phyloP scores from a whole-genome alignment of 2,113 vertebrate genomes.

The Calyptomena viridis region DNA sequence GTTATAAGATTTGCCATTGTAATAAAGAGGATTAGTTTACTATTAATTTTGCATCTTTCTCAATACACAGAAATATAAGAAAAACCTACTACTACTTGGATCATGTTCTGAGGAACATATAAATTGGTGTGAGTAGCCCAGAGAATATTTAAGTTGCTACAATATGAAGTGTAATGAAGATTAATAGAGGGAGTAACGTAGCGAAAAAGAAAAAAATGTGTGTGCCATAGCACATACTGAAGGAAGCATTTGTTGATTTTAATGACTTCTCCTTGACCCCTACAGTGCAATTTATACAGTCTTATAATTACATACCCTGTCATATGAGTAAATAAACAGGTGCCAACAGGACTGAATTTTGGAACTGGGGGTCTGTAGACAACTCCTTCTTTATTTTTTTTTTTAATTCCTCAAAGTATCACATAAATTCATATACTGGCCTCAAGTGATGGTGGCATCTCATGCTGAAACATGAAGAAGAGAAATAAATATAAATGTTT shows the following conservation, averaged over 20 bases:
- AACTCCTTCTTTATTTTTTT: background rate
- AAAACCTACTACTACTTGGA: background rate
- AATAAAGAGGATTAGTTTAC: background rate
- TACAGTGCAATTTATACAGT: background rate
- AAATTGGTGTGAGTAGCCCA: background rate
- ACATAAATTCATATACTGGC: rapidly evolving
- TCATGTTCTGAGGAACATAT: background rate
- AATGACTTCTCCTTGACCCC: background rate
- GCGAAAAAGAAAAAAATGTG: background rate
- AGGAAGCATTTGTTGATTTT: background rate
- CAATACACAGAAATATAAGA: background rate
- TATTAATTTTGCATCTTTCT: background rate
- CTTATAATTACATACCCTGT: background rate
- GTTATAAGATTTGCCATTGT: background rate
- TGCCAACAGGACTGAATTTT: background rate
- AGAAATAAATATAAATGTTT: background rate
- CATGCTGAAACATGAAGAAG: rapidly evolving
- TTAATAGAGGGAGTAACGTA: background rate
- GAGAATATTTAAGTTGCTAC: rapidly evolving
- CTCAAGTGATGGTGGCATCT: background rate
- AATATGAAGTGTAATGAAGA: background rate
- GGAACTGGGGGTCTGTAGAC: background rate
- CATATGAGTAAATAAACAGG: background rate
- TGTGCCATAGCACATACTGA: background rate
- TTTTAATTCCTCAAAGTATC: background rate